Evolutionary conservation across 2,888 invertebrate genomes (phyloP).

Genomic region (Callyntrura sp.): DNA sequence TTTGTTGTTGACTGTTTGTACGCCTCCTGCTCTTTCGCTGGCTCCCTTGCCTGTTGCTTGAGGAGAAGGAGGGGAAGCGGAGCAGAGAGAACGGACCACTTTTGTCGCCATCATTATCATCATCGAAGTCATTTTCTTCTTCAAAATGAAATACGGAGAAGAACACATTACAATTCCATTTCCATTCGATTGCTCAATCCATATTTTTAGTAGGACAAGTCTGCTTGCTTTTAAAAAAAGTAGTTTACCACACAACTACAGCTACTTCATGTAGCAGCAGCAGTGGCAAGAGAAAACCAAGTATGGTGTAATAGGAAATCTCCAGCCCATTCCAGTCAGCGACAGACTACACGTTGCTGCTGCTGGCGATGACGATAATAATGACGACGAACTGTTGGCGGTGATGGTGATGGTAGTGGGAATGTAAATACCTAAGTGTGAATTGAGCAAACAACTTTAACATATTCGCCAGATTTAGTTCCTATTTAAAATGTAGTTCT

Average conservation of each 20-base stretch:
- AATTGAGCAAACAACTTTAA: not conserved
- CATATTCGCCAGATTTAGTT: not conserved
- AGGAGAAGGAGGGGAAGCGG: conserved; percentile 36
- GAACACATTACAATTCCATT: conserved; percentile 3
- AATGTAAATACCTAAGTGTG: conserved; percentile 34
- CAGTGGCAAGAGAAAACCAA: not conserved
- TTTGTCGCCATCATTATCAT: conserved; percentile 59
- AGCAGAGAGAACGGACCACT: conserved; percentile 42
- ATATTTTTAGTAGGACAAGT: conserved; percentile 37
- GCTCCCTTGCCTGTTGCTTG: not conserved
- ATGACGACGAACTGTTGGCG: not conserved
- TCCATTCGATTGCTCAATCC: conserved; percentile 57
- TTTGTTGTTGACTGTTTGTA: conserved; percentile 1
- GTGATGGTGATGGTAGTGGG: not conserved
- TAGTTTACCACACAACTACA: conserved; percentile 28
- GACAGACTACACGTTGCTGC: not conserved
- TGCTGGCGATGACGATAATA: conserved; percentile 2
- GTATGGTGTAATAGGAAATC: conserved; percentile 52
- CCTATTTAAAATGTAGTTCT: not conserved
- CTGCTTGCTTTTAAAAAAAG: conserved; percentile 26
- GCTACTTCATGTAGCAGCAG: not conserved
- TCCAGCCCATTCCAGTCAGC: conserved; percentile 56
- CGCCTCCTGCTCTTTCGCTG: not conserved
- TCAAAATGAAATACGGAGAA: conserved; percentile 60
- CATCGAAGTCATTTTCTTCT: not conserved